Percentiles rank a stretch among this genome's conserved stretches.
phyloP scores from a whole-genome alignment of 2,797 vertebrate genomes.

The Taenioides sp. region DNA sequence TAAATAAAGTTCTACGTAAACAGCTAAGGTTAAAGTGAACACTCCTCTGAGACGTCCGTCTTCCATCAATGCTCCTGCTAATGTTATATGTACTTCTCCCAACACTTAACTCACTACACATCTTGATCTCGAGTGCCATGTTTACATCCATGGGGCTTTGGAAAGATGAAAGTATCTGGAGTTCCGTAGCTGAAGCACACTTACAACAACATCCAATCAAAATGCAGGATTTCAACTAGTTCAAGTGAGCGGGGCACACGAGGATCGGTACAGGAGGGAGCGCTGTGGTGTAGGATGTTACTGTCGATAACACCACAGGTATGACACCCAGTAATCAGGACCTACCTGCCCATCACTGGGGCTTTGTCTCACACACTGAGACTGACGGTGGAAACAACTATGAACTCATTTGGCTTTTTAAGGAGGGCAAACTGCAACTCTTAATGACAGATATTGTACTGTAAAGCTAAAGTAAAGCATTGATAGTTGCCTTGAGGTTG shows the following conservation, averaged over 20 bases:
- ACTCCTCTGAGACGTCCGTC: not conserved
- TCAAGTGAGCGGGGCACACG: conserved; percentile 12
- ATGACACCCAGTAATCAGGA: conserved; percentile 41
- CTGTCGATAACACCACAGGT: conserved; percentile 31
- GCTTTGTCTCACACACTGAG: conserved; percentile 11
- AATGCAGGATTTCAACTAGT: not conserved
- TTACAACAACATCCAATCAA: not conserved
- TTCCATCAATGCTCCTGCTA: not conserved
- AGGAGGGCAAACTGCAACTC: not conserved
- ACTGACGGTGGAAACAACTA: conserved; percentile 13
- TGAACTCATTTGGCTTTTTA: not conserved
- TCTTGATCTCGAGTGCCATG: conserved; percentile 6
- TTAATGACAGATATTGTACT: not conserved
- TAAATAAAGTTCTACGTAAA: conserved; percentile 22
- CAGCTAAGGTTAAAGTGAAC: not conserved
- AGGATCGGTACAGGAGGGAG: conserved; percentile 26
- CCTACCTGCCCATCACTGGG: conserved; percentile 37
- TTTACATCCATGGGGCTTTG: not conserved
- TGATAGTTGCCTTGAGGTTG: too few relatives aligned
- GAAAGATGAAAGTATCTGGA: conserved; percentile 13
- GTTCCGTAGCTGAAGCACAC: not conserved
- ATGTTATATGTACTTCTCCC: not conserved
- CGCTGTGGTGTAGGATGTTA: not conserved
- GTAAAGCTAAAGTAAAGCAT: not conserved
- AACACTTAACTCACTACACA: not conserved